A percentile compares a stretch with the other conserved stretches of the same genome.
Conservation (phyloP, 2,113 vertebrate genomes). For the Boulengeromyrus knoepffleri region DNA sequence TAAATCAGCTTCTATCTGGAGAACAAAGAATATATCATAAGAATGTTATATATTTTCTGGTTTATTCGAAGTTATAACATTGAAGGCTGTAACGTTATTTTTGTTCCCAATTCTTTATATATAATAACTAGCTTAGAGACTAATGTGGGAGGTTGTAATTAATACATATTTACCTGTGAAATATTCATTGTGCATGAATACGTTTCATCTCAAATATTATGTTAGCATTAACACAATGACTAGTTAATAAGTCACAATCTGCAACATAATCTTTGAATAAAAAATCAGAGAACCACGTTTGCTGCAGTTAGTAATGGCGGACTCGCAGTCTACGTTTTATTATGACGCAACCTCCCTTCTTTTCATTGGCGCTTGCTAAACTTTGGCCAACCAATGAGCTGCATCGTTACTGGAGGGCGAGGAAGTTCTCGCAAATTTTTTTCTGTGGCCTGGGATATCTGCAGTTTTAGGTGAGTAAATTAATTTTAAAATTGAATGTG, state of each 20-base stretch:
- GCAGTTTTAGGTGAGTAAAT: conserved; percentile 9
- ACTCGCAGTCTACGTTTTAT: not conserved
- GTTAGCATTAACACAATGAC: not conserved
- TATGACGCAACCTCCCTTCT: not conserved
- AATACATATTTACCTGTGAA: not conserved
- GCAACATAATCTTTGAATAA: not conserved
- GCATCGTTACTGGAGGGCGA: not conserved
- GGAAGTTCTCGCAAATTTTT: not conserved
- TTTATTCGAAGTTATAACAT: not conserved
- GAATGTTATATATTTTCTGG: not conserved
- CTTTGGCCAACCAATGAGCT: not conserved
- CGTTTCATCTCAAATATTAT: not conserved
- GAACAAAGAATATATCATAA: not conserved
- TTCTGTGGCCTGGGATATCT: not conserved
- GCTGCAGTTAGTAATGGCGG: not conserved
- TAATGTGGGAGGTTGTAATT: not conserved
- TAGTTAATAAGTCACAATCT: not conserved
- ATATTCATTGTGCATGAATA: not conserved
- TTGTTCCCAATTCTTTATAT: not conserved
- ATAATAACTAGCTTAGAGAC: not conserved
- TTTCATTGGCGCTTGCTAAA: not conserved
- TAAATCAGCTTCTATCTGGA: not conserved
- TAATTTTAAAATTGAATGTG: not conserved
- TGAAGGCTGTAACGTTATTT: not conserved
- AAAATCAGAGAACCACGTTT: not conserved